Evolutionary conservation across 2,888 invertebrate genomes (phyloP).

Genomic region (Idaea straminata): DNA sequence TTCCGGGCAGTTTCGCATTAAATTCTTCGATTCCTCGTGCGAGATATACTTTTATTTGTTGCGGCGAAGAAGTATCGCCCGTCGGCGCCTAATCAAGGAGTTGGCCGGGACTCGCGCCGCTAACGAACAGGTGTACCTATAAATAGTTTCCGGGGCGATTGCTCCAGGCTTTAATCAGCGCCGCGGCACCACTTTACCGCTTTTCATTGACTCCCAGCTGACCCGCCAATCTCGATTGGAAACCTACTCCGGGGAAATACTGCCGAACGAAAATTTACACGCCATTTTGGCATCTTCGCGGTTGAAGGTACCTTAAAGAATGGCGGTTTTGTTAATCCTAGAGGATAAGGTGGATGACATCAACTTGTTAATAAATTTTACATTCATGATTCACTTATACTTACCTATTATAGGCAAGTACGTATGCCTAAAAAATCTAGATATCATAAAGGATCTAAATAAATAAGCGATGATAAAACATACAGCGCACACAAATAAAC

Average conservation of each 20-base stretch:
- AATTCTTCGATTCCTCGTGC: constrained; percentile 61
- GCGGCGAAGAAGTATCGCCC: constrained; percentile 70
- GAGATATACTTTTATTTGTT: constrained; percentile 72
- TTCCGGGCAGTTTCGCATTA: constrained; percentile 40
- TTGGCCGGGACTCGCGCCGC: constrained; percentile 73
- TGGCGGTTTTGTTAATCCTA: constrained; percentile 40
- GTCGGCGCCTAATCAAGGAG: constrained; percentile 79
- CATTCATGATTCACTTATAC: background rate
- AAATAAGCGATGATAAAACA: background rate
- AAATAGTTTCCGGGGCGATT: constrained; percentile 79
- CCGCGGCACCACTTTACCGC: constrained; percentile 75
- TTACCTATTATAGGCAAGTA: background rate
- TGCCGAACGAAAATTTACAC: constrained; percentile 63
- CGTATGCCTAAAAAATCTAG: background rate
- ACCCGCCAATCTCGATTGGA: constrained; percentile 73
- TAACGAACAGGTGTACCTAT: constrained; percentile 81
- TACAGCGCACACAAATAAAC: background rate
- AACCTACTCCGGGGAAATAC: constrained; percentile 67
- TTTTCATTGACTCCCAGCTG: constrained; percentile 76
- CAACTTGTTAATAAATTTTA: constrained; percentile 10
- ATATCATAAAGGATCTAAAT: background rate
- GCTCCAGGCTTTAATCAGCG: constrained; percentile 79
- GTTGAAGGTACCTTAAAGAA: constrained; percentile 30
- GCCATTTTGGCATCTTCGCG: constrained; percentile 48
- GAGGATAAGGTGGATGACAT: constrained; percentile 11